phyloP scores from a whole-genome alignment of 2,113 vertebrate genomes.

The Microcebus tavaratra region DNA sequence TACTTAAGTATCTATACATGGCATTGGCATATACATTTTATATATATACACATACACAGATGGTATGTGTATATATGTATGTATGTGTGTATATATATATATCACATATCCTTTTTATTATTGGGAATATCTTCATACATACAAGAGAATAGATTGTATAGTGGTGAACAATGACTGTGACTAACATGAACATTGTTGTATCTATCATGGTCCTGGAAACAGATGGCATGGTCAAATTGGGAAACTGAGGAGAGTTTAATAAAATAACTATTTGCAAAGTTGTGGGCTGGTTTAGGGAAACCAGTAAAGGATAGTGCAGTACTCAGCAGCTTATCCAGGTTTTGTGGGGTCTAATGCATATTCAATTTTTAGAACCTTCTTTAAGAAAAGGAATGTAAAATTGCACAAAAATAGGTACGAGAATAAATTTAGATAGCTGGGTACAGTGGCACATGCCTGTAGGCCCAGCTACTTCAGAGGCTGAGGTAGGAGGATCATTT shows the following conservation, averaged over 20 bases:
- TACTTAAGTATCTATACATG: neutral
- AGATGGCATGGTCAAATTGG: constrained; percentile 9
- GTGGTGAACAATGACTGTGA: constrained; percentile 17
- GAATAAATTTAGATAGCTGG: neutral
- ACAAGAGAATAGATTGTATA: neutral
- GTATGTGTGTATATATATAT: neutral
- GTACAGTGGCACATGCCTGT: neutral
- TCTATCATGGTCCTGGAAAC: neutral
- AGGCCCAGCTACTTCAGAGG: neutral
- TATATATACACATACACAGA: neutral
- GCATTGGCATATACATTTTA: neutral
- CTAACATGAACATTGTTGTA: neutral
- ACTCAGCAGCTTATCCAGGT: neutral
- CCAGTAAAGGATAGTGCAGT: neutral
- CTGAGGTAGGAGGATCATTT: neutral
- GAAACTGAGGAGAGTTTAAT: constrained; percentile 11
- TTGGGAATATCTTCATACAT: constrained; percentile 2
- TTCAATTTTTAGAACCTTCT: constrained; percentile 26
- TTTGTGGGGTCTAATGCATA: constrained; percentile 30
- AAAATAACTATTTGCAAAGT: neutral
- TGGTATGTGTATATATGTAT: neutral
- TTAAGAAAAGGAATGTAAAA: constrained; percentile 40
- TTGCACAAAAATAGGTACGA: neutral
- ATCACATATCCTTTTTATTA: neutral
- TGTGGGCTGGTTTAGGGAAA: constrained; percentile 25